Conservation (phyloP, 2,113 vertebrate genomes). For the Connochaetes taurinus region DNA sequence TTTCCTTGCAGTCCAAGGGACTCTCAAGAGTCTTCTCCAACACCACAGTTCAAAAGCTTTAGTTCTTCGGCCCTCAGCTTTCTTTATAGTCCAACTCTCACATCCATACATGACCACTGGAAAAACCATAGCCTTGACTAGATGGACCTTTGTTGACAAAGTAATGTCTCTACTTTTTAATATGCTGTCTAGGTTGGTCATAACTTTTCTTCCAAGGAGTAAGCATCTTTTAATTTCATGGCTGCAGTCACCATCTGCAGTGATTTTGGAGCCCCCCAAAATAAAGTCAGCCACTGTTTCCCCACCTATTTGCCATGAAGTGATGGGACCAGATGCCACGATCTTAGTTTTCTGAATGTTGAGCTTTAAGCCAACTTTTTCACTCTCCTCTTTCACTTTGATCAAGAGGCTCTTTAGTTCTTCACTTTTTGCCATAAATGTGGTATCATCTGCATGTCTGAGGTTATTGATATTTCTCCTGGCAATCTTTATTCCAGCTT, state of each 20-base stretch:
- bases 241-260: not conserved
- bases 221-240: not conserved
- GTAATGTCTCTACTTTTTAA: not conserved
- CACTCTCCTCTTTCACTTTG: not conserved
- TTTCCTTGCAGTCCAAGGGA: not conserved
- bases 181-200: not conserved
- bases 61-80: accelerated
- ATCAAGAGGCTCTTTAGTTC: not conserved
- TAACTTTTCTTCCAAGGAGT: not conserved
- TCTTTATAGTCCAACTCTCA: not conserved
- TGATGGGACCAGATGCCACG: not conserved
- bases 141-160: not conserved
- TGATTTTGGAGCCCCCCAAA: not conserved
- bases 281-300: not conserved
- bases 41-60: not conserved
- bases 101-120: not conserved
- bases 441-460: not conserved
- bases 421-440: not conserved
- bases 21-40: not conserved
- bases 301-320: not conserved
- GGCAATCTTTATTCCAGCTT: not conserved
- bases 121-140: not conserved
- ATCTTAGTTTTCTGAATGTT: not conserved
- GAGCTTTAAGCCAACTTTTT: not conserved
- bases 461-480: not conserved